A percentile compares a stretch with the other conserved stretches of the same genome.
Conservation (phyloP, 2,797 vertebrate genomes). For the Eulemur albifrons region DNA sequence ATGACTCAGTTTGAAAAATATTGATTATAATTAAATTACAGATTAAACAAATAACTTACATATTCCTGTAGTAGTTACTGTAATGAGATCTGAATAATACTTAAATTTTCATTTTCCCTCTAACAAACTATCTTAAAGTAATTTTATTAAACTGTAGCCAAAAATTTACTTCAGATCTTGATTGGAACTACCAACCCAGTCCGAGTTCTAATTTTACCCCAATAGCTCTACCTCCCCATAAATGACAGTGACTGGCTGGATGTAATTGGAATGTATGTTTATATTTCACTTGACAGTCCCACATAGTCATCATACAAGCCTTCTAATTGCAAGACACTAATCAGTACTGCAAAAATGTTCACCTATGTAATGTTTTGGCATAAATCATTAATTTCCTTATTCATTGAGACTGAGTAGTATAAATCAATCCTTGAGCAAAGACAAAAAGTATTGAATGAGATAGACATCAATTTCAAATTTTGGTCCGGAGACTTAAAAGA, state of each 20-base stretch:
- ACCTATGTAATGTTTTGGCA: slow-evolving; percentile 2
- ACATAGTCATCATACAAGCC: background rate
- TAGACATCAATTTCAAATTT: background rate
- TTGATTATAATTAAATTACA: slow-evolving; percentile 22
- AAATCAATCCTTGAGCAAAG: slow-evolving; percentile 39
- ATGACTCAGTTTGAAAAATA: slow-evolving; percentile 2
- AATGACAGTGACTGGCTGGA: background rate
- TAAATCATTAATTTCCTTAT: slow-evolving; percentile 49
- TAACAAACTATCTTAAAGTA: slow-evolving; percentile 12
- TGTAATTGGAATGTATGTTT: background rate
- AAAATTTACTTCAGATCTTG: background rate
- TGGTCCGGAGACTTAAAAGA: background rate
- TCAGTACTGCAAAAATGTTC: background rate
- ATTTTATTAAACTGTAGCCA: slow-evolving; percentile 22
- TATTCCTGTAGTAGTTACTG: background rate
- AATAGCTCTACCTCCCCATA: background rate
- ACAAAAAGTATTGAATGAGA: slow-evolving; percentile 6
- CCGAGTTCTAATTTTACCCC: background rate
- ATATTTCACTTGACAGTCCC: background rate
- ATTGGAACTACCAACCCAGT: background rate
- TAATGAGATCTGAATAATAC: background rate
- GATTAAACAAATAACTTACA: slow-evolving; percentile 24
- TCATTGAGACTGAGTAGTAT: slow-evolving; percentile 1
- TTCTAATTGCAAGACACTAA: slow-evolving; percentile 38
- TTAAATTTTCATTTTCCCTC: background rate